Percentiles rank a stretch among this genome's conserved stretches.
phyloP scores from a whole-genome alignment of 1,140 invertebrate species.

The Rhyzopertha dominica region DNA sequence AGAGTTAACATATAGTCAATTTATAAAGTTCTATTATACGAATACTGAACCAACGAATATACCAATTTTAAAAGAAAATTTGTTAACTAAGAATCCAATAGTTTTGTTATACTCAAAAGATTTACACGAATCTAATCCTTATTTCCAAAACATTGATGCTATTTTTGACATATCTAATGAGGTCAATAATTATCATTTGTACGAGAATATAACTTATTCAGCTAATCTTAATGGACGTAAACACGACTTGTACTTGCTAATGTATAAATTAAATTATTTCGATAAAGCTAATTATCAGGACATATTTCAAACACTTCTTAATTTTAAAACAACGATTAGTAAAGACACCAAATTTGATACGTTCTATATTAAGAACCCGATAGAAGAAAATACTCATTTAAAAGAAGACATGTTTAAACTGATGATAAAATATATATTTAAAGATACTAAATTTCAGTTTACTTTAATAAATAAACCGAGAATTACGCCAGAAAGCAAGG shows the following conservation, averaged over 20 bases:
- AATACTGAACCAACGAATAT: neutral
- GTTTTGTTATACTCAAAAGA: constrained; percentile 4
- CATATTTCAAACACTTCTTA: too few relatives aligned
- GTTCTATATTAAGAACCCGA: too few relatives aligned
- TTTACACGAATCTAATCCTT: constrained; percentile 2
- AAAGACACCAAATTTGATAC: too few relatives aligned
- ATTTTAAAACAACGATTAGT: too few relatives aligned
- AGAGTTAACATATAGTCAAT: neutral
- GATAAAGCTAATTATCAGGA: too few relatives aligned
- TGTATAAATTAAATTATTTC: too few relatives aligned
- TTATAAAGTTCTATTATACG: neutral
- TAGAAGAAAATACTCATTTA: neutral
- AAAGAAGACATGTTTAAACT: constrained; percentile 1
- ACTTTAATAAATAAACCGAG: too few relatives aligned
- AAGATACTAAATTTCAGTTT: constrained; percentile 24
- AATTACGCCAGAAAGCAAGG: too few relatives aligned
- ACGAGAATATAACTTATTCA: neutral
- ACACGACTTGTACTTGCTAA: neutral
- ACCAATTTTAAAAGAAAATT: neutral
- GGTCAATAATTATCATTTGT: neutral
- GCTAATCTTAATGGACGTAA: too few relatives aligned
- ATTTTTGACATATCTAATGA: constrained; percentile 3
- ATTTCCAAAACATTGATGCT: neutral
- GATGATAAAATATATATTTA: neutral
- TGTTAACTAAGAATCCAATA: neutral